Evolutionary conservation across 2,797 vertebrate species (phyloP), one percentile per base, ranked within the genome.

Genomic region (Furcifer pardalis): DNA sequence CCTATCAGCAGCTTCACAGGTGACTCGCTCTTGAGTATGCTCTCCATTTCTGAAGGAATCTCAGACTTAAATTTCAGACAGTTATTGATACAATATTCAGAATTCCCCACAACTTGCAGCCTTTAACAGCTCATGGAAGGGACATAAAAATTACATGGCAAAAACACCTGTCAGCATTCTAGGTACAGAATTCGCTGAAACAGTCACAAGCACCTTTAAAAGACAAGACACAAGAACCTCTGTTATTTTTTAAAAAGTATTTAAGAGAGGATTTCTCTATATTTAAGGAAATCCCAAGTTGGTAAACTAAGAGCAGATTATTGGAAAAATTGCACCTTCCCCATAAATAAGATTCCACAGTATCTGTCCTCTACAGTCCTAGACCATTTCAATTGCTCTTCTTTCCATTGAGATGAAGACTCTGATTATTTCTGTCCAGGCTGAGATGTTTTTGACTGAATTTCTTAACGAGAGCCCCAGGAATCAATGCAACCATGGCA

Each of bases 401-500:
- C 90, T 94, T 98, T 66, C 96, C 86, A 19, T 93, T 94, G 35
- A 94, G n/a, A 42, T 85, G 76, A 40, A 94, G 77, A 0, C 94
- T 95, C 80, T 93, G 84, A 25, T 92, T 72, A 3, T 69, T 92
- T 42, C 79, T 86, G 0, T 96, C 93, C 90, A 97, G 87, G 65
- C 93, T 96, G 90, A 98, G 94, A 62, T 92, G 95, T 49, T 91
- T 95, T 87, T 94, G 96, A 91, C 97, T 97, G 91, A 97, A 97
- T 84, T 86, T 96, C 81, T 97, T 98, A 93, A 99, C 97, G 74
- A 99, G 92, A 1, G 97, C 94, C 7, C 98, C 97, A 4, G 98
- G 99, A 80, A 99, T 92, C 91, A 99, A 94, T 0, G 98, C 97
- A 81, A 94, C 91, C 84, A 97, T 92, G 75, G 99, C 98, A 23